These are phyloP conservation scores for Neotoxoptera formosana DNA, from an alignment of 1,140 invertebrate species.

Conservation along the genomic window DNA sequence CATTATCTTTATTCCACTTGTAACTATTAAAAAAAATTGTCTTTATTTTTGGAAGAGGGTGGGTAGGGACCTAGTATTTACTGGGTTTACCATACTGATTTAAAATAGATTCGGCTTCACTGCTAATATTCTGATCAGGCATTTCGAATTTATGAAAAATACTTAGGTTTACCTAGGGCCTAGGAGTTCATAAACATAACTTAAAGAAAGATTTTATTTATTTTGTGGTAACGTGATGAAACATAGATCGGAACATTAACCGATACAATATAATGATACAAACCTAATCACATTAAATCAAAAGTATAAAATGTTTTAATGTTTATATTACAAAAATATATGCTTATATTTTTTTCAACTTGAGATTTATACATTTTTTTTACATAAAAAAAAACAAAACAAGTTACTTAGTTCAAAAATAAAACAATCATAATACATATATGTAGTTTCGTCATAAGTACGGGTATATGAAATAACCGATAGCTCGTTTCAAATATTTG, in stretches of 20 bases:
- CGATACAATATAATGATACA: background rate
- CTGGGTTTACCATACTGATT: too few relatives aligned
- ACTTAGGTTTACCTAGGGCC: background rate
- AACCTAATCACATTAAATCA: background rate
- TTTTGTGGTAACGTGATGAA: background rate
- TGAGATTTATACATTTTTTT: background rate
- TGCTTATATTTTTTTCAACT: background rate
- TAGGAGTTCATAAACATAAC: background rate
- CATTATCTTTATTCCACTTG: too few relatives aligned
- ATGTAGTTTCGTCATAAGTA: background rate
- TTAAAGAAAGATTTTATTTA: background rate
- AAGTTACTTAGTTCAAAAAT: background rate
- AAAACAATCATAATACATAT: background rate
- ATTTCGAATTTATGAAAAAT: background rate
- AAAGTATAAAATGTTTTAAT: background rate
- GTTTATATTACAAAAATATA: too few relatives aligned
- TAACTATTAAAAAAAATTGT: too few relatives aligned
- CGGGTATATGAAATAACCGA: background rate
- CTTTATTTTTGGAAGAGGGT: too few relatives aligned
- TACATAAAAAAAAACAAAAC: too few relatives aligned
- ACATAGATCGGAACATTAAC: too few relatives aligned
- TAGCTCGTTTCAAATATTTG: background rate
- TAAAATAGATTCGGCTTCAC: too few relatives aligned
- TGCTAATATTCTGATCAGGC: background rate
- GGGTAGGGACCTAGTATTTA: too few relatives aligned